Percentiles rank a stretch among this genome's conserved stretches.
Evolutionary conservation across 2,888 invertebrate genomes (phyloP).

Genomic region (Lepetodrilus schrolli): DNA sequence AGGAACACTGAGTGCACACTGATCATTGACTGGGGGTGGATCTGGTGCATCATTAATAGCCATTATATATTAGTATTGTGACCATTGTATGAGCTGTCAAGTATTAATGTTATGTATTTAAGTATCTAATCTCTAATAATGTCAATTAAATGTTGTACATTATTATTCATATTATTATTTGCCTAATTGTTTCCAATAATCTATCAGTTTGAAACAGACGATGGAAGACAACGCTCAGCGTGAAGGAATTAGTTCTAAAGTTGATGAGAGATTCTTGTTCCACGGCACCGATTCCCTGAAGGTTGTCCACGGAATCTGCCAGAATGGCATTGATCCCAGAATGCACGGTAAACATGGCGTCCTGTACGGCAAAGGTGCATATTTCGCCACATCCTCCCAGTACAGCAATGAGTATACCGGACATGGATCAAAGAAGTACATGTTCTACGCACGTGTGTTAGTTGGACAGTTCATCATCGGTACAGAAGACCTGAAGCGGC

Average conservation of each 20-base stretch:
- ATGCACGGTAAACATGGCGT: slow-evolving; percentile 57
- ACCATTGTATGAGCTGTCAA: no score
- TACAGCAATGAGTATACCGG: slow-evolving; percentile 49
- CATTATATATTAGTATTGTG: no score
- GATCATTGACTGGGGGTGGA: no score
- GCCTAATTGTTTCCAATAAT: background rate
- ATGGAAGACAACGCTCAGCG: slow-evolving; percentile 36
- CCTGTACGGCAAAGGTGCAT: slow-evolving; percentile 59
- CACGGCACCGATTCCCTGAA: slow-evolving; percentile 56
- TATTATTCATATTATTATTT: no score
- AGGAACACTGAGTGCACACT: no score
- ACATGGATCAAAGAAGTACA: slow-evolving; percentile 34
- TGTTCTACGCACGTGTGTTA: slow-evolving; percentile 60
- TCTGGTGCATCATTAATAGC: no score
- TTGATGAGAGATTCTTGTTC: slow-evolving; percentile 49
- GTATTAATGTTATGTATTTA: no score
- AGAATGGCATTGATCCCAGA: slow-evolving; percentile 57
- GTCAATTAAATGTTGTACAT: no score
- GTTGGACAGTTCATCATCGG: slow-evolving; percentile 59
- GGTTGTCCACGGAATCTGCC: slow-evolving; percentile 53
- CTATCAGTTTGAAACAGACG: slow-evolving; percentile 37
- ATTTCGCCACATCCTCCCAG: slow-evolving; percentile 52
- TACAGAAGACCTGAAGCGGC: slow-evolving; percentile 37
- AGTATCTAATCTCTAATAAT: no score
- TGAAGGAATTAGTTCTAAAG: slow-evolving; percentile 18